Evolutionary conservation across 2,113 vertebrate genomes (phyloP), one percentile per base, ranked within the genome.

Genomic region (Elephantulus edwardii): DNA sequence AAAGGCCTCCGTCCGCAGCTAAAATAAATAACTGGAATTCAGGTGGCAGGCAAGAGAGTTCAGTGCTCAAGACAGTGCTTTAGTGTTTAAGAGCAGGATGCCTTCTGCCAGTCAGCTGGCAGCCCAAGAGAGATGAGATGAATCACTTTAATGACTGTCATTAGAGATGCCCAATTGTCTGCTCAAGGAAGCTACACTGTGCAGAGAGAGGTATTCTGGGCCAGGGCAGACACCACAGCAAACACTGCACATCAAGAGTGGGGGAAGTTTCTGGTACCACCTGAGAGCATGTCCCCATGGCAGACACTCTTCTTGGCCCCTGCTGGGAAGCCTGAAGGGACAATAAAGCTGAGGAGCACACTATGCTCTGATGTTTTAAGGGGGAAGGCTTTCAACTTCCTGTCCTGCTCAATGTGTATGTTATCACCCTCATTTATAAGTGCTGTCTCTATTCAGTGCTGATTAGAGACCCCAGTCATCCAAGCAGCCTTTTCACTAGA

Each of bases 381-480:
- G 76, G 56, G 62, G 40, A 50, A 80, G 30, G 30, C 1, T 42
- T 77, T 10, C 19, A 44, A 46, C 78, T 94, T 95, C 89, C 94
- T 77, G 89, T 48, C 30, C 70, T 11, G 58, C 62, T 56, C 54
- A 76, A 1, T 58, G 81, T 85, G 84, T 54, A 91, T 77, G 70
- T 87, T 95, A 83, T 89, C 92, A 46, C 28, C 42, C 48, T 80
- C 38, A 14, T 70, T 83, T 62, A n/a, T 54, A 80, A 44, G 38
- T 76, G 91, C 76, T 86, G 71, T 19, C 22, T 22, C 76, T 42
- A 44, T 1, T n/a, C 72, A 38, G 26, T 46, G 11, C 3, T 83
- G 91, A 83, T 89, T 66, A 90, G 54, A 83, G 70, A 56, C 20
- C 4, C 1, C 7, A 74, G n/a, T n/a, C n/a, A n/a, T n/a, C n/a